Evolutionary conservation across 2,113 vertebrate species (phyloP).

Genomic region (Scalopus aquaticus): DNA sequence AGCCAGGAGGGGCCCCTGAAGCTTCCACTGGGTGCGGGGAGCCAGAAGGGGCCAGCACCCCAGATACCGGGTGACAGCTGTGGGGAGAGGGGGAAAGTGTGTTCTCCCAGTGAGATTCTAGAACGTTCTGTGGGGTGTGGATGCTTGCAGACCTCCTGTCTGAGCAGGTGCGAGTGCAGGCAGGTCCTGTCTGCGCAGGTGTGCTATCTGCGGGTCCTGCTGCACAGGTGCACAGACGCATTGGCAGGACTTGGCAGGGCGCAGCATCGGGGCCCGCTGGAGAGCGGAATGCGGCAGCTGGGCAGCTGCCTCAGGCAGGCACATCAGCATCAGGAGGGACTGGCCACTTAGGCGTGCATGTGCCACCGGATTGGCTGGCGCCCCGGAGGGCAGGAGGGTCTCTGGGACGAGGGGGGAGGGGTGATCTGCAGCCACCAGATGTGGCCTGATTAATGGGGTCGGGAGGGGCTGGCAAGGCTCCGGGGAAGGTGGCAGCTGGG

Average conservation of each 20-base stretch:
- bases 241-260: fast-evolving
- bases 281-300: neutral
- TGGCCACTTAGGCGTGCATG: fast-evolving
- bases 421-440: constrained; percentile 14
- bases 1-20: too few species aligned
- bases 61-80: too few species aligned
- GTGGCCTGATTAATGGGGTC: constrained; percentile 55
- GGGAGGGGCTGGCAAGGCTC: neutral
- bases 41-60: too few species aligned
- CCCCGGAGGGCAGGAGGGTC: neutral
- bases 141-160: too few species aligned
- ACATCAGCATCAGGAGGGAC: neutral
- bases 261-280: fast-evolving
- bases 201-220: too few species aligned
- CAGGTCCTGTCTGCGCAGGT: too few species aligned
- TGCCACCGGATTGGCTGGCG: neutral
- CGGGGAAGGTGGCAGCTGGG: constrained; percentile 9
- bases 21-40: too few species aligned
- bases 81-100: too few species aligned
- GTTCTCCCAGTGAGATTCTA: too few species aligned
- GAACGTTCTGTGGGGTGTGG: too few species aligned
- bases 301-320: neutral
- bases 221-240: fast-evolving
- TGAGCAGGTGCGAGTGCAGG: too few species aligned
- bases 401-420: neutral